phyloP scores from a whole-genome alignment of 2,113 vertebrate genomes.

The Podarcis raffonei region DNA sequence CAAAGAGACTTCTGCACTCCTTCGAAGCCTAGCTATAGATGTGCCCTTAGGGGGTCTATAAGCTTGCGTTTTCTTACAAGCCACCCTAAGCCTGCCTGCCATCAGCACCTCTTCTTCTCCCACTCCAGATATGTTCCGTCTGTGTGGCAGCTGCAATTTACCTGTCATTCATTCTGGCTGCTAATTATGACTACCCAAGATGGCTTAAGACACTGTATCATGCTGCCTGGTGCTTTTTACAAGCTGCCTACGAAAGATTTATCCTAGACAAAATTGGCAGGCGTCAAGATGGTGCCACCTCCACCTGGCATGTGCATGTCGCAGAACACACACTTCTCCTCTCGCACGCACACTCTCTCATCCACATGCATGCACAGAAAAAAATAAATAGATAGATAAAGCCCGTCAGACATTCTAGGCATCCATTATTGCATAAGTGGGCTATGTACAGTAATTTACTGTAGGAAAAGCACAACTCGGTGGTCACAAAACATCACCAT shows the following conservation, averaged over 20 bases:
- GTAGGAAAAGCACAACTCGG: background rate
- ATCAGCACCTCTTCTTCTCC: slow-evolving; percentile 40
- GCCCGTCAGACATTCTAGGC: background rate
- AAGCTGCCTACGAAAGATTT: background rate
- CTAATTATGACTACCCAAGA: slow-evolving; percentile 48
- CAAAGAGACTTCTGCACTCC: background rate
- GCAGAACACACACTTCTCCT: background rate
- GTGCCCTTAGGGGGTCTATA: background rate
- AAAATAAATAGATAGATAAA: background rate
- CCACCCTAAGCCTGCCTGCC: slow-evolving; percentile 19
- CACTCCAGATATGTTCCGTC: background rate
- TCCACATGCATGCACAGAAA: background rate
- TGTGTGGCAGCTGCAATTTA: slow-evolving; percentile 29
- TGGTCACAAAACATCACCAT: background rate
- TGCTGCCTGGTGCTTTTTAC: slow-evolving; percentile 29
- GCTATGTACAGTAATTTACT: background rate
- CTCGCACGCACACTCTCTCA: accelerated
- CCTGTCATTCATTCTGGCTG: slow-evolving; percentile 48
- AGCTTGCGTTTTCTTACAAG: background rate
- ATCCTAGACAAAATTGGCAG: background rate
- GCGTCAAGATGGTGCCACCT: background rate
- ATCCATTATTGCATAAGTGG: background rate
- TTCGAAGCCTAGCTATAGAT: background rate
- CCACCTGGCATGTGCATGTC: background rate
- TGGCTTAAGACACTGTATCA: slow-evolving; percentile 27